phyloP scores from a whole-genome alignment of 2,888 invertebrate genomes.

The Epinotia nisella region DNA sequence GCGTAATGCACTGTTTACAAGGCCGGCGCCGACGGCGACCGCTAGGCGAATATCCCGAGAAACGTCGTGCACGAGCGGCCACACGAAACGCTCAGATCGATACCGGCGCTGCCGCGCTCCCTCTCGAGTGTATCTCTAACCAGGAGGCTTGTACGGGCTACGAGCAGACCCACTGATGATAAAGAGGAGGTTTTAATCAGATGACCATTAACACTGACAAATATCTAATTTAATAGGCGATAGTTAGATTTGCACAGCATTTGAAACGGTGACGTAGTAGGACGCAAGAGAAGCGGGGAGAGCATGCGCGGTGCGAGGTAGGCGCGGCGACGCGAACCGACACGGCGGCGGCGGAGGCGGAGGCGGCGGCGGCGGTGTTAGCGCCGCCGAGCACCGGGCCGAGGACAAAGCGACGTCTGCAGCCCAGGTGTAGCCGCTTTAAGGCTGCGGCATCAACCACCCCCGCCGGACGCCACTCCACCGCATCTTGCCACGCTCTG shows the following conservation, averaged over 20 bases:
- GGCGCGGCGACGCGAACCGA: constrained; percentile 72
- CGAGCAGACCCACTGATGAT: constrained; percentile 5
- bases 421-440: constrained; percentile 59
- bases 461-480: constrained; percentile 51
- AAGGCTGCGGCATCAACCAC: constrained; percentile 58
- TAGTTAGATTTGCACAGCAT: constrained; percentile 68
- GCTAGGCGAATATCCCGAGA: constrained; percentile 80
- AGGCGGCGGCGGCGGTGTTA: constrained; percentile 52
- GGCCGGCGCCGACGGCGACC: constrained; percentile 82
- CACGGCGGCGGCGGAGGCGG: constrained; percentile 65
- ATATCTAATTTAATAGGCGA: constrained; percentile 60
- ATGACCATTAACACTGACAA: constrained; percentile 59
- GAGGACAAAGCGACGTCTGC: constrained; percentile 71
- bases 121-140: constrained; percentile 67
- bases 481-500: constrained; percentile 62
- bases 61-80: constrained; percentile 76
- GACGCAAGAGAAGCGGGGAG: constrained; percentile 68
- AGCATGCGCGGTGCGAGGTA: constrained; percentile 75
- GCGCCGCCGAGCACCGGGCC: constrained; percentile 52
- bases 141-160: constrained; percentile 46
- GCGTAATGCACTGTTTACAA: constrained; percentile 76
- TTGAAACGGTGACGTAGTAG: constrained; percentile 73
- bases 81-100: constrained; percentile 78
- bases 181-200: constrained; percentile 52
- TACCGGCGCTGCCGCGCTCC: constrained; percentile 74